Evolutionary conservation across 2,113 vertebrate species (phyloP), one percentile per base, ranked within the genome.

Genomic region (Forbesichthys agassizii): DNA sequence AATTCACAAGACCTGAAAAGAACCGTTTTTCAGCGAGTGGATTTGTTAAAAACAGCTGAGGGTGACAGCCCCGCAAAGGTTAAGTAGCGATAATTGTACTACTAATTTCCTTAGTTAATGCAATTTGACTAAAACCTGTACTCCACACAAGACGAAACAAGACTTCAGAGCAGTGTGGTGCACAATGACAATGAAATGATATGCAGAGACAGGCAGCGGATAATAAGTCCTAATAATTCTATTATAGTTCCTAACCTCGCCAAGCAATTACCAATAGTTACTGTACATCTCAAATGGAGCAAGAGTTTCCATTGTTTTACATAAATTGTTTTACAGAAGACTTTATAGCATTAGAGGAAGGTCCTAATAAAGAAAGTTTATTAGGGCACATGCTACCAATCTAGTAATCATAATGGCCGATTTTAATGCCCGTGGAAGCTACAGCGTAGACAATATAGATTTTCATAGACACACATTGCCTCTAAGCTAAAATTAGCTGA

Each of bases 171-270:
- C 11, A 11, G 58, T 46, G 68, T 66, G 48, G 48, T 61, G 56
- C 69, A 75, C 73, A 80, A 74, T 59, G 62, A 54, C 68, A 64
- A 3, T 75, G 71, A 78, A 42, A 42, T 42, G 36, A 1, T 68
- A 68, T 64, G 77, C 48, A 72, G 70, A 85, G 69, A 77, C 27
- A 27, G 27, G 80, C 80, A 65, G 69, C 63, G 33, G 61, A 55
- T 83, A 88, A 87, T 81, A 75, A 79, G 80, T 80, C 74, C 63
- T 84, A 87, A 87, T 80, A 73, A 76, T 87, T 56, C 80, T n/a
- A 85, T 85, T 83, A 82, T 66, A 73, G 68, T 68, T 72, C 58
- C 58, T 79, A 71, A 88, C 78, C 77, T 77, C 64, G 20, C 61
- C 2, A 64, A 68, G 69, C 67, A 80, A 79, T 84, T 76, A 81